These are phyloP conservation scores for Abramis brama DNA, from an alignment of 2,113 vertebrate species.

Conservation along the genomic window DNA sequence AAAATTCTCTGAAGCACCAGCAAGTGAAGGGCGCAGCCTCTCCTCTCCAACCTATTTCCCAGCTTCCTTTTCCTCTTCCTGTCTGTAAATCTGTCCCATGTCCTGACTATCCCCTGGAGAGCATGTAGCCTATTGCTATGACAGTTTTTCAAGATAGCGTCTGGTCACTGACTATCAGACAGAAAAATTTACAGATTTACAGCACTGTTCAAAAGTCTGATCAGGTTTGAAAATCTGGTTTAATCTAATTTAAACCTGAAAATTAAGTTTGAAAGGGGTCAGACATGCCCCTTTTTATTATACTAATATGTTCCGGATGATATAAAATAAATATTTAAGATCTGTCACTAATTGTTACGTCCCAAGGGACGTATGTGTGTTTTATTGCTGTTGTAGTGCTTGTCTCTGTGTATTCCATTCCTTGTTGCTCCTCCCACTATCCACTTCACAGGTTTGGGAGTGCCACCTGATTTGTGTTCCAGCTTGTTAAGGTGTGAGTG, in stretches of 20 bases:
- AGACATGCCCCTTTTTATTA: neutral
- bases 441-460: too few species aligned
- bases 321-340: neutral
- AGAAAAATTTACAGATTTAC: neutral
- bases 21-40: conserved; percentile 11
- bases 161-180: neutral
- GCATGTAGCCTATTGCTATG: neutral
- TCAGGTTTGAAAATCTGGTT: neutral
- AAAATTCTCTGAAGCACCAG: conserved; percentile 17
- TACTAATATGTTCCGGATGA: neutral
- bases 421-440: too few species aligned
- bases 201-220: neutral
- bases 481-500: too few species aligned
- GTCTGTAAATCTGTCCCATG: conserved; percentile 47
- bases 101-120: conserved; percentile 38
- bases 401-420: too few species aligned
- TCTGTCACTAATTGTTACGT: neutral
- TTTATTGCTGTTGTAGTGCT: too few species aligned
- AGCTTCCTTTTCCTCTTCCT: conserved; percentile 52
- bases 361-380: too few species aligned
- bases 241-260: neutral
- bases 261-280: neutral
- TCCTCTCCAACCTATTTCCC: conserved; percentile 43
- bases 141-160: conserved; percentile 27
- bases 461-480: too few species aligned